Percentiles rank a stretch among this genome's conserved stretches.
Evolutionary conservation across 2,888 invertebrate genomes (phyloP).

Genomic region (Hirtodrosophila duncani): DNA sequence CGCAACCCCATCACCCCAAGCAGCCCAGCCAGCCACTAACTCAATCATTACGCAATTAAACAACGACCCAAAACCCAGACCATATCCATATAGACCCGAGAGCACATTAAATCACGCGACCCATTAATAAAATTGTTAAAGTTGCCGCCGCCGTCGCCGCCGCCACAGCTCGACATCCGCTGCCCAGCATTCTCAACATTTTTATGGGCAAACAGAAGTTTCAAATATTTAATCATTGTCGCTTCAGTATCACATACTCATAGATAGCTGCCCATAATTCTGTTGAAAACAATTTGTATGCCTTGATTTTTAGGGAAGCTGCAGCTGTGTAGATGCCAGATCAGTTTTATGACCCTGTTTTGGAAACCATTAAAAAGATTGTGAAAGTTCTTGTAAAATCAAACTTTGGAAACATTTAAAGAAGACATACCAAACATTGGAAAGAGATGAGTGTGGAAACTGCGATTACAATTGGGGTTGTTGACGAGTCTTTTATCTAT

Average conservation of each 20-base stretch:
- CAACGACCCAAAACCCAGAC: slow-evolving; percentile 21
- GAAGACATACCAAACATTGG: slow-evolving; percentile 53
- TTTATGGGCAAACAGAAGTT: slow-evolving; percentile 58
- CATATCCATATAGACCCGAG: slow-evolving; percentile 20
- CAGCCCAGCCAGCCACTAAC: slow-evolving; percentile 47
- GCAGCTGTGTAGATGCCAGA: slow-evolving; percentile 24
- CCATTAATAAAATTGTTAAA: slow-evolving; percentile 67
- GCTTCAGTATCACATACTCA: slow-evolving; percentile 31
- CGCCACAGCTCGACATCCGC: no score
- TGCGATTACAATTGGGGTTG: slow-evolving; percentile 10
- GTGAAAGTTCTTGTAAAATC: slow-evolving; percentile 59
- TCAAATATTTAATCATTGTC: slow-evolving; percentile 67
- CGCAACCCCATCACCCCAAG: no score
- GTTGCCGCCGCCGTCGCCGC: no score
- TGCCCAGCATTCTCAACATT: slow-evolving; percentile 25
- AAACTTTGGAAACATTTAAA: slow-evolving; percentile 45
- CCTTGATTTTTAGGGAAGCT: slow-evolving; percentile 36
- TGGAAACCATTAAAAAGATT: slow-evolving; percentile 58
- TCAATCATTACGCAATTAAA: slow-evolving; percentile 68
- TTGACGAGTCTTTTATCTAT: neutral
- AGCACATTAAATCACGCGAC: slow-evolving; percentile 66
- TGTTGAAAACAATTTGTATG: slow-evolving; percentile 66
- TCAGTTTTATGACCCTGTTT: slow-evolving; percentile 53
- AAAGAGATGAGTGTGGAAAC: slow-evolving; percentile 32
- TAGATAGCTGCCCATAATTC: slow-evolving; percentile 51